phyloP scores from a whole-genome alignment of 2,113 vertebrate genomes.

The Pimephales promelas region DNA sequence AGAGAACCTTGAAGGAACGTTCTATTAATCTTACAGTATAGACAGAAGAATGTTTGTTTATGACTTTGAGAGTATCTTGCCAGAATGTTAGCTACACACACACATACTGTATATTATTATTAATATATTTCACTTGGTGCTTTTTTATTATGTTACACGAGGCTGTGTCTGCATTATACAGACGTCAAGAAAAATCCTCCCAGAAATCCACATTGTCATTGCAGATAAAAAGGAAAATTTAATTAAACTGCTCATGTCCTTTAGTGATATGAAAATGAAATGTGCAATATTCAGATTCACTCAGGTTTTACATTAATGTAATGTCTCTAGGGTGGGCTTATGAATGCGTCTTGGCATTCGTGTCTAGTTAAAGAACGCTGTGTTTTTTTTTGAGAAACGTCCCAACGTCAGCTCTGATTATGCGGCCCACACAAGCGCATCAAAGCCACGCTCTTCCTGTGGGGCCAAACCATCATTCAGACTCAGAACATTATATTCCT shows the following conservation, averaged over 20 bases:
- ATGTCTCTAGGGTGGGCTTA: constrained; percentile 6
- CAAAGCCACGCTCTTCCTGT: not conserved
- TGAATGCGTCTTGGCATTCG: constrained; percentile 4
- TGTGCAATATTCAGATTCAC: constrained; percentile 12
- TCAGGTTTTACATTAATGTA: constrained; percentile 6
- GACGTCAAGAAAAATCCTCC: not conserved
- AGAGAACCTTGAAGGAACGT: too few species aligned
- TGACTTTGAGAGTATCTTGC: too few species aligned
- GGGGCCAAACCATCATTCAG: not conserved
- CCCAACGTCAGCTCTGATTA: constrained; percentile 23
- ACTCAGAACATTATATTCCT: too few species aligned
- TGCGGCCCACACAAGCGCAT: not conserved
- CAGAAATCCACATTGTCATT: not conserved
- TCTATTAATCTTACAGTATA: too few species aligned
- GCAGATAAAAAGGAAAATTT: constrained; percentile 3
- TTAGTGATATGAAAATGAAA: not conserved
- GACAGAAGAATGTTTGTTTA: too few species aligned
- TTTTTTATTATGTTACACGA: too few species aligned
- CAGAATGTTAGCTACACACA: too few species aligned
- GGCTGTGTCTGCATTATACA: not conserved
- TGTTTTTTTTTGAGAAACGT: not conserved
- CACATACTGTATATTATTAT: too few species aligned
- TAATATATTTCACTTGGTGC: too few species aligned
- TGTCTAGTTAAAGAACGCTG: not conserved
- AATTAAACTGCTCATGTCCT: constrained; percentile 5